Evolutionary conservation across 1,140 invertebrate genomes (phyloP), one percentile per base, ranked within the genome.

Genomic region (Daktulosphaira vitifoliae): DNA sequence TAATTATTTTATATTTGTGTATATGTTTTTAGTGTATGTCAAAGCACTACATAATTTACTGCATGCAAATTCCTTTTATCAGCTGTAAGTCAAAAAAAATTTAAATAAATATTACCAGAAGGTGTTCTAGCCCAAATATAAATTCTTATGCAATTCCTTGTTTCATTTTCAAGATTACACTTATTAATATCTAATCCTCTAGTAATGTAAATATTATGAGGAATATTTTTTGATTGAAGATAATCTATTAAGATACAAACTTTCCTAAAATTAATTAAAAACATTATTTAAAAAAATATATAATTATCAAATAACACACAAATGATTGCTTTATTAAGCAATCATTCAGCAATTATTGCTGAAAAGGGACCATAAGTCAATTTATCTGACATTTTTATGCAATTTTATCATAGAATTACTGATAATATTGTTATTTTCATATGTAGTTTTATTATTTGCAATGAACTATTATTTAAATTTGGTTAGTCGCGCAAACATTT

Each of bases 161-260:
- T 76, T 4, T 80, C 81, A 26, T 49, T 66, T 37, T 64, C 42
- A 22, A 38, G 4, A 49, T 39, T 16, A 9, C 6, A 16, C 15
- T 2, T 15, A 33, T 65, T 54, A n/a, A 33, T 5, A 7, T 69
- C 52, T 29, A 67, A n/a, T 49, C 68, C 68, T 72, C 81, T 73
- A 13, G 84, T 86, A 16, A 87, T 77, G 51, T 81, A 82, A 38
- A 88, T 70, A 73, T 88, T 88, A 70, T 88, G 84, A 9, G 85
- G 78, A 46, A 86, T 78, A 52, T 81, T 74, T 18, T 79, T 78
- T 25, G 77, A 68, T 64, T 82, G 73, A 4, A 87, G 74, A 70
- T 77, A 79, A 18, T 77, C 68, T 1, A 81, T 69, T 11, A 87
- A 69, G 68, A 72, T 76, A 66, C 73, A 70, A 69, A 83, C 68